A percentile compares a stretch with the other conserved stretches of the same genome.
Conservation (phyloP, 2,113 vertebrate species). For the Melospiza melodia region DNA sequence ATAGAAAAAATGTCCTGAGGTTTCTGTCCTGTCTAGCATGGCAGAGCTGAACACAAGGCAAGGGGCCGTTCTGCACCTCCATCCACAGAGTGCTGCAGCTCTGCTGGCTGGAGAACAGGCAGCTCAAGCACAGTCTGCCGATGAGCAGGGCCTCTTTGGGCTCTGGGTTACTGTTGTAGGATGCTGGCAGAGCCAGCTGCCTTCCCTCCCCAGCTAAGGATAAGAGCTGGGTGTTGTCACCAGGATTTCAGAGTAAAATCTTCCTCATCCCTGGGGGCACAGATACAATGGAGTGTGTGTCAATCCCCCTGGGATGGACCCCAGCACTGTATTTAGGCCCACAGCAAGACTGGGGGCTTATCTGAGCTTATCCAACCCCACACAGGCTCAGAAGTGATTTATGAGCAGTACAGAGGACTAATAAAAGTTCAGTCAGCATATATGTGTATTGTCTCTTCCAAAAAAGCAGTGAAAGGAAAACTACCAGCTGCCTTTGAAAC, state of each 20-base stretch:
- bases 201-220: not conserved
- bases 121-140: not conserved
- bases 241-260: not conserved
- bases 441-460: accelerated
- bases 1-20: not conserved
- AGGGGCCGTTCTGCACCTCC: not conserved
- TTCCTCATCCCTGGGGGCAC: not conserved
- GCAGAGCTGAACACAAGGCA: not conserved
- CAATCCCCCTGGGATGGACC: not conserved
- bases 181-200: not conserved
- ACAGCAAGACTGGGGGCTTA: not conserved
- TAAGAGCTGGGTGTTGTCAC: not conserved
- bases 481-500: not conserved
- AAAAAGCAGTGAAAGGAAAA: not conserved
- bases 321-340: not conserved
- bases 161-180: not conserved
- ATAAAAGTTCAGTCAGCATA: not conserved
- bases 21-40: not conserved
- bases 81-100: not conserved
- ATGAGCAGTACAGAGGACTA: not conserved
- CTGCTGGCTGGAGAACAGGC: not conserved
- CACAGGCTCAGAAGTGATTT: not conserved
- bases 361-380: not conserved
- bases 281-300: not conserved
- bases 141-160: not conserved